Evolutionary conservation across 2,888 invertebrate genomes (phyloP), one percentile per base, ranked within the genome.

Genomic region (Drosophila hawaiiensis): DNA sequence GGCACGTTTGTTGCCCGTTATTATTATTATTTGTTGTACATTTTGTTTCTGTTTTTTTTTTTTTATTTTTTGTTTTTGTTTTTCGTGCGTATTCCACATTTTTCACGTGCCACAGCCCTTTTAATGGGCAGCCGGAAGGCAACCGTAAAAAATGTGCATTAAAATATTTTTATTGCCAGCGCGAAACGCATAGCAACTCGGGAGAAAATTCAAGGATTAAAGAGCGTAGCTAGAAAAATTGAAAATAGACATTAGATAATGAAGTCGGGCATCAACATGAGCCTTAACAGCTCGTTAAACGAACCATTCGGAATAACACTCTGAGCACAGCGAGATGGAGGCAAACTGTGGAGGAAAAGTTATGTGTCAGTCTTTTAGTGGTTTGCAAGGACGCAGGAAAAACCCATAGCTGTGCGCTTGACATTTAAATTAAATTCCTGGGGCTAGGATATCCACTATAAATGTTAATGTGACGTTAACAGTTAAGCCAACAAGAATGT

Each of bases 131-230:
- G 67, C 76, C 79, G 62, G 53, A 67, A 59, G 77, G 74, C 70
- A 64, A 71, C 71, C 65, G 70, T 82, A 85, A 83, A 76, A 78
- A 78, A 78, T 70, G 63, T 78, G 82, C 86, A 87, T 87, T 89
- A 88, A 87, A 87, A 87, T 87, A 86, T 87, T 88, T 87, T 88
- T 87, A 87, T 88, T 87, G 82, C 86, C 68, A 31, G 68, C 64
- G 33, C 60, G 61, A 65, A 76, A 16, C 25, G 25, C 47, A 47
- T 47, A 47, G 25, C 25, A 47, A 25, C 25, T 47, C 54, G 53
- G 47, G 54, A 55, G 39, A 50, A 68, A 59, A 69, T 64, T 68
- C 65, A 25, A 62, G 56, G 73, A 76, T 83, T 84, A 77, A 84
- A 84, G 82, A 66, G 71, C 67, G 35, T 37, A 60, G 65, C n/a